Evolutionary conservation across 2,113 vertebrate species (phyloP).

Genomic region (Pholis gunnellus): DNA sequence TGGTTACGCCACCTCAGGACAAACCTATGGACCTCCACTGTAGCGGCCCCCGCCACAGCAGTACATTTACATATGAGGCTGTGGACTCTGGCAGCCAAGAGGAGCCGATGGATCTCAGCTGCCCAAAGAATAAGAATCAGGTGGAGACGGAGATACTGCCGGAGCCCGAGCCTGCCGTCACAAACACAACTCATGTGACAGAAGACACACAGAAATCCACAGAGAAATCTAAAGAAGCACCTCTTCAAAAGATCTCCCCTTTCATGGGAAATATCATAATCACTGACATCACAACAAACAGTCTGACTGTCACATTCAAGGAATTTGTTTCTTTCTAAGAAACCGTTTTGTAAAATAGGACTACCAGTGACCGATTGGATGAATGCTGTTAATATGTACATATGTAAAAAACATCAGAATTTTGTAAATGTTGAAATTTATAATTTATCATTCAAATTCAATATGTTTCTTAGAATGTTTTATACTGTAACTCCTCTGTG

Average conservation of each 20-base stretch:
- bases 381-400: constrained; percentile 75
- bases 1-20: constrained; percentile 81
- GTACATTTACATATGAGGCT: constrained; percentile 81
- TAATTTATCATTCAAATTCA: constrained; percentile 84
- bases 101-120: constrained; percentile 98
- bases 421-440: constrained; percentile 82
- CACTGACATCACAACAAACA: constrained; percentile 98
- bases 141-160: constrained; percentile 59
- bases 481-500: constrained; percentile 77
- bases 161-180: constrained; percentile 41
- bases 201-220: constrained; percentile 66
- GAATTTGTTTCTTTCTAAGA: constrained; percentile 93
- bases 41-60: constrained; percentile 48
- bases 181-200: constrained; percentile 43
- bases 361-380: constrained; percentile 8
- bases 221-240: constrained; percentile 80
- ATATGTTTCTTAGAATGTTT: constrained; percentile 82
- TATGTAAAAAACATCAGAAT: constrained; percentile 76
- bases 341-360: neutral
- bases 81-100: constrained; percentile 87
- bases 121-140: constrained; percentile 87
- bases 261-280: constrained; percentile 99
- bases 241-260: constrained; percentile 87
- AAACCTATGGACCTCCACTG: constrained; percentile 82
- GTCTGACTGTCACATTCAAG: constrained; percentile 98